A percentile compares a stretch with the other conserved stretches of the same genome.
Conservation (phyloP, 2,888 invertebrate genomes). For the Lydus trimaculatus region DNA sequence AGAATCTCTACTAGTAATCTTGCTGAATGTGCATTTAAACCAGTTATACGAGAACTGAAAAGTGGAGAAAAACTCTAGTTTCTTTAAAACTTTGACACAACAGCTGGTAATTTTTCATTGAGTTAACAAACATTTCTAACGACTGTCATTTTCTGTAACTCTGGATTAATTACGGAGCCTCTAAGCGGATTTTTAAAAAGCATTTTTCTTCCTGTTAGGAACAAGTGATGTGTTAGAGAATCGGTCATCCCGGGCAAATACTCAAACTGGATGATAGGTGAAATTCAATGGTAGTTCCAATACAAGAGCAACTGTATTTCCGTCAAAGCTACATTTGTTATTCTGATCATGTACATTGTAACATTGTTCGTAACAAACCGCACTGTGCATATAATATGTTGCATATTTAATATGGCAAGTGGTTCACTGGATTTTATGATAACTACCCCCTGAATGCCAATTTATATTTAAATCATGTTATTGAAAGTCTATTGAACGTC, state of each 20-base stretch:
- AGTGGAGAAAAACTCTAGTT: background rate
- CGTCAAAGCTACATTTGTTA: slow-evolving; percentile 14
- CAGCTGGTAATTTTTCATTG: no score
- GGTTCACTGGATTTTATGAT: slow-evolving; percentile 21
- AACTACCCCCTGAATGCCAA: slow-evolving; percentile 16
- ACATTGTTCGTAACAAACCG: slow-evolving; percentile 29
- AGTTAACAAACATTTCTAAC: no score
- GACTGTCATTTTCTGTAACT: background rate
- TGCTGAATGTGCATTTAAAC: no score
- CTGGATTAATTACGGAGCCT: background rate
- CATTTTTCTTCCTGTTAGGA: no score
- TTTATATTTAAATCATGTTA: slow-evolving; percentile 30
- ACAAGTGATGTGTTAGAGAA: no score
- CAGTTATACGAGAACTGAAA: no score
- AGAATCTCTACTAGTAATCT: no score
- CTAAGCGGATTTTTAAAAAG: no score
- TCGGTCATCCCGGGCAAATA: no score
- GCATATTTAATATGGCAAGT: slow-evolving; percentile 23
- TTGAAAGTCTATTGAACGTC: slow-evolving; percentile 21
- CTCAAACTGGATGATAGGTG: background rate
- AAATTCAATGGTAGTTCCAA: slow-evolving; percentile 25
- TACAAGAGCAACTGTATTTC: slow-evolving; percentile 2
- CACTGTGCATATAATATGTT: slow-evolving; percentile 29
- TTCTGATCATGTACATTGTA: slow-evolving; percentile 26
- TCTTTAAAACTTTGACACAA: no score